Evolutionary conservation across 2,888 invertebrate species (phyloP), one percentile per base, ranked within the genome.

Genomic region (Amblyjoppa fuscipennis): DNA sequence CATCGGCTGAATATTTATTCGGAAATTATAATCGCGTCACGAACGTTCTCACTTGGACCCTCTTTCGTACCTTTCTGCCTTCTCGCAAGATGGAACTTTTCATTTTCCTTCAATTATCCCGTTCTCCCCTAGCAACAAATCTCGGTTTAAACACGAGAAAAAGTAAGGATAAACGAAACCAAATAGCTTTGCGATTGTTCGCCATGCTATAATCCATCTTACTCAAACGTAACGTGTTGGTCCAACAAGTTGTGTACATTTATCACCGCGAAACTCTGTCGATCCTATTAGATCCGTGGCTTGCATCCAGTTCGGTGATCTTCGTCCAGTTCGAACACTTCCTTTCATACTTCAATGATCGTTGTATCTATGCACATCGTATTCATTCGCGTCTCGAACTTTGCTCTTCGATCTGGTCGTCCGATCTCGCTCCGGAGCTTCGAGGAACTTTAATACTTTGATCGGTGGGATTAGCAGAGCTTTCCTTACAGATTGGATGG

Each of bases 201-300:
- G 53, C 31, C 56, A 7, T 25, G 49, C 74, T 68, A 11, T 61
- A 59, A 83, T 83, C 34, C 68, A 69, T 74, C 73, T 74, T 64
- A 45, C 61, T 74, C 59, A 31, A 61, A 68, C n/a, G 34, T 28
- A 53, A 6, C 16, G 56, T 16, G 16, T 25, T 11, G 13, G 6
- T n/a, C n/a, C 41, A 70, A 61, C 28, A n/a, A 41, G 70, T 20
- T 13, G 31, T 69, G 16, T 59, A 75, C 34, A 28, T 51, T 71
- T 28, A 66, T 20, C 31, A n/a, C 49, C 20, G 56, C 25, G 56
- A 71, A 77, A 82, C 71, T 76, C 53, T 68, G 34, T 45, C 81
- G 76, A 82, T 77, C 41, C 64, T 53, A 69, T 64, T 53, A 81
- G 51, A 76, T 81, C 75, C 59, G 59, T 25, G n/a, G 68, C 66